phyloP scores from a whole-genome alignment of 2,797 vertebrate species.

The Oophaga sylvatica region DNA sequence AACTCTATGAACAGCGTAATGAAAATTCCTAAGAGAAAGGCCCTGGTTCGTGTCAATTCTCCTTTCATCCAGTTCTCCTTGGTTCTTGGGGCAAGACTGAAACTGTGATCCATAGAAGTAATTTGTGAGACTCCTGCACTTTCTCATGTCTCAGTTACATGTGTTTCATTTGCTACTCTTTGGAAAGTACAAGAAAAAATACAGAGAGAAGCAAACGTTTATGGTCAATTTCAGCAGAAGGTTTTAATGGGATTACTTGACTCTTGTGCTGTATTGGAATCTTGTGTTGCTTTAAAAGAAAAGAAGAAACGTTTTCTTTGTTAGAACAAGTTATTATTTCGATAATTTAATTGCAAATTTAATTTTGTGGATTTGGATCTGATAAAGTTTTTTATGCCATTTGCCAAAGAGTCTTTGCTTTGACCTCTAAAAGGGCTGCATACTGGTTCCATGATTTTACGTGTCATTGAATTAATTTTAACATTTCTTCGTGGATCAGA shows the following conservation, averaged over 20 bases:
- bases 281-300: background rate
- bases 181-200: slow-evolving; percentile 42
- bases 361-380: background rate
- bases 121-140: slow-evolving; percentile 42
- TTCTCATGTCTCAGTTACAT: slow-evolving; percentile 52
- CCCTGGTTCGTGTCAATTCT: slow-evolving; percentile 45
- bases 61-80: slow-evolving; percentile 25
- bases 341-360: background rate
- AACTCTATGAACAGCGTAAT: slow-evolving; percentile 37
- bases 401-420: background rate
- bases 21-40: slow-evolving; percentile 46
- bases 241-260: slow-evolving; percentile 53
- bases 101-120: slow-evolving; percentile 29
- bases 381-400: background rate
- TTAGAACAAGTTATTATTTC: background rate
- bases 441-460: too few species aligned
- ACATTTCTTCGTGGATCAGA: too few species aligned
- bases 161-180: slow-evolving; percentile 49
- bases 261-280: slow-evolving; percentile 1
- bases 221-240: slow-evolving; percentile 35
- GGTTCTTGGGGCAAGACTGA: slow-evolving; percentile 18
- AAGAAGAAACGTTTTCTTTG: background rate
- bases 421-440: too few species aligned
- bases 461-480: too few species aligned
- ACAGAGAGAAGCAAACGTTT: slow-evolving; percentile 39